Base-by-base conservation (phyloP, 2,113 vertebrate species). In the Oryzias javanicus region DNA sequence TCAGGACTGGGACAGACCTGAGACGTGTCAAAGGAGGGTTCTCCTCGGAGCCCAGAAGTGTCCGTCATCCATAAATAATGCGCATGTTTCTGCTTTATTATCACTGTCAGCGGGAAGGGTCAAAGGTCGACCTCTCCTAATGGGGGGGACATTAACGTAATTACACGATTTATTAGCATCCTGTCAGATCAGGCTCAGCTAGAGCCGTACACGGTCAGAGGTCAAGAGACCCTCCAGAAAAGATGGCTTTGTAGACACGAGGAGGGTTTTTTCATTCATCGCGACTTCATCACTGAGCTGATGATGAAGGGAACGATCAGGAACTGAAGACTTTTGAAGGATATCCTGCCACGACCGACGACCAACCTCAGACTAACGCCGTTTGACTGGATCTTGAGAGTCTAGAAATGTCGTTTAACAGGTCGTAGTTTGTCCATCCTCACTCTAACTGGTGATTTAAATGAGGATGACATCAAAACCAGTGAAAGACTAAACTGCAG, bases 121-220 rank as follows among this genome's bases (percentile, higher is more conserved):
- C 80, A 82, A 70, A 83, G 87, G 80, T 80, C 64, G 82, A 80
- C 70, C 72, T 24, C 67, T 79, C 56, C 78, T 84, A 80, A 87
- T 81, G 81, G 69, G 45, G 69, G 66, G 79, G 81, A 81, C 81
- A 73, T 81, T 82, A 72, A 84, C 79, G 72, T 86, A 78, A 87
- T 89, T 86, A 72, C 66, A 67, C 46, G 12, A 60, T 84, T 72
- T 72, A 82, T 87, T 83, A 86, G 77, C 61, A 6, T 73, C 47
- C 64, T 80, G 87, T 87, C 87, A 74, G 83, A 85, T 87, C 82
- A 82, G 51, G 63, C 82, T 84, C 70, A 81, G 46, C 72, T 18
- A 41, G 67, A 50, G 61, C 1, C 44, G 74, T 18, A 55, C 19
- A 0, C 4, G 60, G 78, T 76, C 78, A 78, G 1, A 78, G 74